Percentiles rank a stretch among this genome's conserved stretches.
Evolutionary conservation across 2,888 invertebrate genomes (phyloP).

Genomic region (Heliconius hortense): DNA sequence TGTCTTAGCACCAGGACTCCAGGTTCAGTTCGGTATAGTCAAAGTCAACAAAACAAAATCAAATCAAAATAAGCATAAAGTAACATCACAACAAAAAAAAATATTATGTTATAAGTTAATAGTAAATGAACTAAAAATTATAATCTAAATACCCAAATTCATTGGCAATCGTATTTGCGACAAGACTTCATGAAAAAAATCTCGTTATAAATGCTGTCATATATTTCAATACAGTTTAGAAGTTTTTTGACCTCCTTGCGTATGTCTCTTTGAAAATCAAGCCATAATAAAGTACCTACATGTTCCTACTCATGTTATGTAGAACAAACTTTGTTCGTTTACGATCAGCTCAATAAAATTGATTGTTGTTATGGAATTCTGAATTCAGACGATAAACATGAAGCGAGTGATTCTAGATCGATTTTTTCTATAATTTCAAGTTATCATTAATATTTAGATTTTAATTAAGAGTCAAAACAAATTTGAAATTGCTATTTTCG

Average conservation of each 20-base stretch:
- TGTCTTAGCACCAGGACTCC: no score
- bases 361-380: neutral
- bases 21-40: no score
- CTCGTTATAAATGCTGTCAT: neutral
- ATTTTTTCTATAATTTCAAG: no score
- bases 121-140: neutral
- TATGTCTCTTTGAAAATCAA: constrained; percentile 14
- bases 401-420: neutral
- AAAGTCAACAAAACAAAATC: neutral
- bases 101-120: no score
- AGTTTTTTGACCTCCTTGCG: constrained; percentile 8
- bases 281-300: neutral
- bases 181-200: neutral
- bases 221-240: constrained; percentile 13
- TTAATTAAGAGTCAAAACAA: no score
- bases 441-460: no score
- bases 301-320: neutral
- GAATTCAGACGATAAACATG: neutral
- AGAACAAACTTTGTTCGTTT: neutral
- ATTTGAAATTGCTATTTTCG: no score
- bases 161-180: neutral
- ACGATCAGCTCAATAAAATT: neutral
- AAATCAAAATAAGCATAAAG: neutral
- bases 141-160: neutral
- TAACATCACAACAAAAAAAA: neutral